Conservation (phyloP, 64 coral and sea anemone species). For the Cladopsammia gracilis region DNA sequence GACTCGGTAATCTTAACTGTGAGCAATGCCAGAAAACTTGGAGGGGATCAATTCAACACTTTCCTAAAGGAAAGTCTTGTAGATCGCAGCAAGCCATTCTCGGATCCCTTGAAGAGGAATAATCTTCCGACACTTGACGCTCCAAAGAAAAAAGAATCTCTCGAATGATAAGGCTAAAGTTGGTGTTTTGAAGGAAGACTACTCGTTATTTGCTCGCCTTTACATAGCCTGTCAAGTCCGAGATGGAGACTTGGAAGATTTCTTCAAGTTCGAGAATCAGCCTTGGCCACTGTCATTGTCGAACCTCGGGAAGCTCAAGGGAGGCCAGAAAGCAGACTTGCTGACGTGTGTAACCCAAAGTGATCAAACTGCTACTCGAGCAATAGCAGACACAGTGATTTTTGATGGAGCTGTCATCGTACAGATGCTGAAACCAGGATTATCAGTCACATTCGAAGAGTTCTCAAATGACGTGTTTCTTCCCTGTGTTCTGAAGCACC, state of each 20-base stretch:
- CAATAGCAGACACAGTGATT: no score
- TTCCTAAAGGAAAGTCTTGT: slow-evolving; percentile 24
- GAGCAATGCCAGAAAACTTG: slow-evolving; percentile 24
- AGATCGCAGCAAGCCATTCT: background rate
- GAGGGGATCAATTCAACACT: slow-evolving; percentile 34
- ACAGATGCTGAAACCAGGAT: no score
- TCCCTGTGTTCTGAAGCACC: no score
- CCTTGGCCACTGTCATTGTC: slow-evolving; percentile 52
- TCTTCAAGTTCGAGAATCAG: slow-evolving; percentile 59
- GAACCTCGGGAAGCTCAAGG: background rate
- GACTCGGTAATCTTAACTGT: no score
- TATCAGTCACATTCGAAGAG: no score
- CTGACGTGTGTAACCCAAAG: no score
- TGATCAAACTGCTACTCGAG: no score
- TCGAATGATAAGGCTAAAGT: slow-evolving; percentile 61
- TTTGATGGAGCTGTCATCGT: no score
- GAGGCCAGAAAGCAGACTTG: slow-evolving; percentile 26
- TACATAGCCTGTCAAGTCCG: slow-evolving; percentile 29
- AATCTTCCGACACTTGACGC: slow-evolving; percentile 12
- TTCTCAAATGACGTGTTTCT: no score
- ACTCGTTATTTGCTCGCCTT: slow-evolving; percentile 18
- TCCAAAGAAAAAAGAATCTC: slow-evolving; percentile 4
- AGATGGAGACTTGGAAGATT: slow-evolving; percentile 43
- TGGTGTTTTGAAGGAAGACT: slow-evolving; percentile 41
- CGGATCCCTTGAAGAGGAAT: slow-evolving; percentile 26